A percentile compares a stretch with the other conserved stretches of the same genome.
These are phyloP conservation scores for Chionoecetes opilio DNA, from an alignment of 1,140 invertebrate genomes.

Conservation along the genomic window DNA sequence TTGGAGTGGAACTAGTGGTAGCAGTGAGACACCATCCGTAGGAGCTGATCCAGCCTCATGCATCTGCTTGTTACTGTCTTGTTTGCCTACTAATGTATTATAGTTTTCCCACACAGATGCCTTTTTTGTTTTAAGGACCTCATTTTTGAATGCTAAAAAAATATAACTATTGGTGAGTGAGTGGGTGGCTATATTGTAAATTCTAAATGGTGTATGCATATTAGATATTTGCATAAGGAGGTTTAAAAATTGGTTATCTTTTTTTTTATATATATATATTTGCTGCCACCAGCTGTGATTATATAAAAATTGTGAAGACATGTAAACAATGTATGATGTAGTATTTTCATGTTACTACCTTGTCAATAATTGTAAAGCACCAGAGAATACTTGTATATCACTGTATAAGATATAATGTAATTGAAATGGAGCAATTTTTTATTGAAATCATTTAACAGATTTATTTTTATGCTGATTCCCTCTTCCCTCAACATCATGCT, in stretches of 20 bases:
- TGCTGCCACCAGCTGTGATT: constrained; percentile 78
- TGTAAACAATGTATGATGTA: constrained; percentile 80
- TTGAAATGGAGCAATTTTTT: constrained; percentile 76
- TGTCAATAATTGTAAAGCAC: constrained; percentile 80
- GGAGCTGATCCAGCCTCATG: constrained; percentile 77
- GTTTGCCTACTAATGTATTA: constrained; percentile 80
- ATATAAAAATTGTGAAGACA: constrained; percentile 76
- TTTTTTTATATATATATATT: constrained; percentile 60
- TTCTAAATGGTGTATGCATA: constrained; percentile 69
- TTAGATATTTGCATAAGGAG: constrained; percentile 58
- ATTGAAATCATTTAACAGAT: constrained; percentile 79
- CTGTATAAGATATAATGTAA: constrained; percentile 80
- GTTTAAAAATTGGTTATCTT: constrained; percentile 66
- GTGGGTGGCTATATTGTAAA: constrained; percentile 69
- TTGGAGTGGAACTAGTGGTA: constrained; percentile 79
- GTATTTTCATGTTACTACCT: constrained; percentile 80
- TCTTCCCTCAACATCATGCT: constrained; percentile 74
- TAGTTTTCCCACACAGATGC: constrained; percentile 80
- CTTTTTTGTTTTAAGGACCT: constrained; percentile 79
- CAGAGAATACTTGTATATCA: constrained; percentile 79
- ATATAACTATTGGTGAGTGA: constrained; percentile 49
- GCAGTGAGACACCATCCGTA: constrained; percentile 74
- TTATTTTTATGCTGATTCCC: constrained; percentile 77
- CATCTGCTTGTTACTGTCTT: constrained; percentile 80
- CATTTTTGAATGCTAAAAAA: constrained; percentile 58